Base-by-base conservation (phyloP, 2,113 vertebrate species). In the Lontra canadensis region DNA sequence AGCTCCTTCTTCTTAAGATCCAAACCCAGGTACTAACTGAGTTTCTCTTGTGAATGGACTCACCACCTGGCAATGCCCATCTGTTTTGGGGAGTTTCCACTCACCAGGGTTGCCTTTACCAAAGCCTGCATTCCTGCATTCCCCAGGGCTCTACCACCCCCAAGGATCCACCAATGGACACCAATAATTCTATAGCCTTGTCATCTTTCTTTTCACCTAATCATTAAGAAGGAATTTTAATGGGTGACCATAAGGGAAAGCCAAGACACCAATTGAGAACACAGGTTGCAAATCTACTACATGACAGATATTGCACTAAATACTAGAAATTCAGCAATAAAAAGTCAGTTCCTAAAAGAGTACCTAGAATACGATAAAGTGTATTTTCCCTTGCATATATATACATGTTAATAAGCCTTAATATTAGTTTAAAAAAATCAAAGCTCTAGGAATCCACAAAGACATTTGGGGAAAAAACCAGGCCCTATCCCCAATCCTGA, bases 11-110 rank as follows among this genome's bases (percentile, higher is more conserved):
- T 57, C 42, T 76, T 57, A 10, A 4, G 31, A 5, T 96, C 42
- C 26, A 44, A 2, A 61, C 15, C 14, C 18, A 85, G 21, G 13
- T 26, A 52, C 44, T 57, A 21, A 7, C n/a, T 55, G 1, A 78
- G 11, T 59, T 92, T 89, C 20, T 12, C 31, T 74, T 86, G 39
- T 26, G 61, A n/a, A 36, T 1, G 1, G 14, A 67, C 23, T 12
- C 3, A 36, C 1, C 67, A 69, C 0, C 7, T 34, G 23, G 7
- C 31, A 23, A 10, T 12, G 15, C 1, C n/a, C 20, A 76, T 7
- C 36, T 84, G 18, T 42, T 23, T 59, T 26, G 42, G 15, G 34
- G 76, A 42, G 25, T 61, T 21, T 61, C 23, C 7, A 25, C 5
- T 59, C n/a, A 49, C 7, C 0, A 69, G 34, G 29, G 12, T 0